Evolutionary conservation across 92 coral and sea anemone species (phyloP), one percentile per base, ranked within the genome.

Genomic region (Desmophyllum pertusum): DNA sequence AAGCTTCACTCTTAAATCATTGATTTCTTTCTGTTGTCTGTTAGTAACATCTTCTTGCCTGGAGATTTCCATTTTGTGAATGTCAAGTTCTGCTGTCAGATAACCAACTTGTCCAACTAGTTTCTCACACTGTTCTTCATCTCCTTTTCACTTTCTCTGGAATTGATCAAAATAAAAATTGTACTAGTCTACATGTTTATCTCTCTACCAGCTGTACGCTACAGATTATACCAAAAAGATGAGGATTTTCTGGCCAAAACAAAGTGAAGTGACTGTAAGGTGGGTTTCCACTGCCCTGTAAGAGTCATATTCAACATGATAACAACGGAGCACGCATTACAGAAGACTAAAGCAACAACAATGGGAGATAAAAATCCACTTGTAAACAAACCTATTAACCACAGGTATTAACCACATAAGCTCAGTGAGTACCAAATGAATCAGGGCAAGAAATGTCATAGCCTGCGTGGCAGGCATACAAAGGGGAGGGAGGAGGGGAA

Each of bases 11-110:
- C 79, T 91, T 35, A 67, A 69, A 53, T 87, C 87, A 42, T 84
- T 82, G 45, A 94, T 71, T 48, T 89, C 88, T 30, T 70, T 83
- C 74, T 92, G 86, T 66, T 76, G 84, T 21, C 77, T 30, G n/a
- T 33, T 61, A 36, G 92, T 78, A 18, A 92, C 78, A 27, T 94
- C 92, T 65, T 78, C 86, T 63, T 94, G 95, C 46, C 98, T 74
- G 35, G 85, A 50, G n/a, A 94, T 94, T 75, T 94, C 98, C 86
- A 94, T 77, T 40, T 84, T 86, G 63, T 90, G 89, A 25, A 89
- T 68, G 80, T 94, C 98, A 29, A 89, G 78, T 69, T 94, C 95
- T 17, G 90, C 78, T 35, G 89, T 63, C 45, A 94, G 83, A 29
- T 50, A 81, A 38, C 85, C 37, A 31, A 79, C 42, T 53, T 77